Conservation (phyloP, 2,888 invertebrate species). For the Eupeodes latifasciatus region DNA sequence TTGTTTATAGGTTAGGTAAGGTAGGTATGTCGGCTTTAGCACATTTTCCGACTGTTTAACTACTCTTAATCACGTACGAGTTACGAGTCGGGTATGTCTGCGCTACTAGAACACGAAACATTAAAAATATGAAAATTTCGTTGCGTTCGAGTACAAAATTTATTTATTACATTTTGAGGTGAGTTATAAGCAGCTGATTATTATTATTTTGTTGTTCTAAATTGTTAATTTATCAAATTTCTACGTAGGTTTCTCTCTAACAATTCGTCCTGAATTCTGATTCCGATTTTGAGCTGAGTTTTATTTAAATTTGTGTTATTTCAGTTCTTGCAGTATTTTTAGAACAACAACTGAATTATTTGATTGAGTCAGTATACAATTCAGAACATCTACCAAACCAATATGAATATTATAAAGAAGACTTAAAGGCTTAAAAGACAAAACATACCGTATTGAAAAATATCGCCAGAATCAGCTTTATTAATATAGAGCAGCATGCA, state of each 20-base stretch:
- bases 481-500: slow-evolving; percentile 5
- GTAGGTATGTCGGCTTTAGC: background rate
- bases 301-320: background rate
- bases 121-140: slow-evolving; percentile 53
- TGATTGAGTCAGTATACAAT: background rate
- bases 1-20: background rate
- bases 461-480: background rate
- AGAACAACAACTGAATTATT: background rate
- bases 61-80: slow-evolving; percentile 67
- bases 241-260: background rate
- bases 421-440: background rate
- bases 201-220: slow-evolving; percentile 47
- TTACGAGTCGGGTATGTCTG: slow-evolving; percentile 8
- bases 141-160: slow-evolving; percentile 66
- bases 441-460: slow-evolving; percentile 3
- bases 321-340: background rate
- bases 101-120: slow-evolving; percentile 37
- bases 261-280: background rate
- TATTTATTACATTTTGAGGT: slow-evolving; percentile 61
- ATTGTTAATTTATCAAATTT: slow-evolving; percentile 72
- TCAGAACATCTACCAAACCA: background rate
- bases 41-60: slow-evolving; percentile 54
- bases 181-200: slow-evolving; percentile 65
- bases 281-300: background rate
- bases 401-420: background rate